Evolutionary conservation across 2,888 invertebrate genomes (phyloP), one percentile per base, ranked within the genome.

Genomic region (Chrysina gloriosa): DNA sequence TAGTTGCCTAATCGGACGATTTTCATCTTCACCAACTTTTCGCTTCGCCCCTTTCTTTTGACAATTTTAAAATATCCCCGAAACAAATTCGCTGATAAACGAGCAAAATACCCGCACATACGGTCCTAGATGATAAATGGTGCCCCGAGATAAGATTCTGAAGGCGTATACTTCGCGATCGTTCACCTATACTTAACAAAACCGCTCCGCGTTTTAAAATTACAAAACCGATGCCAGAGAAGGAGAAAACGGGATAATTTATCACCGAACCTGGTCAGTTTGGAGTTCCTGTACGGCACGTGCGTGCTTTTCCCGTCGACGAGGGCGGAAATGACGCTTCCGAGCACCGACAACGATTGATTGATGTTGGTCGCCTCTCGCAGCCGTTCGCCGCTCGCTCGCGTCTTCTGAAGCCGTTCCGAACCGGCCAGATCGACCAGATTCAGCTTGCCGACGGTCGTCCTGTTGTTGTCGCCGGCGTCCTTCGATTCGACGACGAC

Each of bases 321-420:
- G 70, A 98, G 85, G 0, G 97, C 96, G 1, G 97, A 97, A 73
- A 98, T 98, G 0, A 98, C 98, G 82, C 98, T 97, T 11, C 97
- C 98, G 64, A 98, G 85, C 0, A 96, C 97, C 0, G 97, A 97
- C 0, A 98, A 87, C 0, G 97, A 97, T 69, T 97, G 87, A 85
- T 97, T 98, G 73, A 98, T 98, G 84, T 97, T 97, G 0, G 96
- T 95, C 0, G 98, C 97, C 82, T 98, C 98, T 77, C 95, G 94
- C 50, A 97, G 85, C 0, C 97, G 87, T 70, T 95, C 90, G 21
- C 97, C 96, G 27, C 92, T 90, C 0, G 97, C 95, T 76, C 96
- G 95, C 0, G 97, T 97, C 84, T 97, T 98, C 77, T 93, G 92
- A 80, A 97, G 96, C n/a, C 98, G 87, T 81, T 98, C 98, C 0